Evolutionary conservation across 2,113 vertebrate species (phyloP), one percentile per base, ranked within the genome.

Genomic region (Pyrgilauda ruficollis): DNA sequence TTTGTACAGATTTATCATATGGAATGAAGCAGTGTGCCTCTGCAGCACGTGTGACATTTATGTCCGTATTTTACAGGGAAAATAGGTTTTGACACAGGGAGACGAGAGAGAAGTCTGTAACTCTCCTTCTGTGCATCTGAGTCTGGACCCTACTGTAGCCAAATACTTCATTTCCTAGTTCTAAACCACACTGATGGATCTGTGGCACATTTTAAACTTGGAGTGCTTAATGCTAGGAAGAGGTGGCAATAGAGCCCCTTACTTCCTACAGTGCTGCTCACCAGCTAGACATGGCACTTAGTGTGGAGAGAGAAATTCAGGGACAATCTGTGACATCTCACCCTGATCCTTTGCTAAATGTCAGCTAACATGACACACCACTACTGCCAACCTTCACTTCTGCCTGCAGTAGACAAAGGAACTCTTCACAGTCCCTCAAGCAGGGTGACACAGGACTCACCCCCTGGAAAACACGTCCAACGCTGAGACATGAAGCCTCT

Each of bases 381-480:
- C 30, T 11, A 24, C 19, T 43, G 30, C 43, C 33, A 69, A 15
- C 59, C 24, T 7, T 5, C 2, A 0, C 27, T 55, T 47, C 50
- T 16, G 21, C 41, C 24, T 67, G 24, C 1, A 27, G 33, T 1
- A 31, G 16, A 23, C 21, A 74, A 47, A 87, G 35, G 66, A 87
- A 46, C 44, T 19, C 58, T 22, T 37, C 49, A 15, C 10, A 31
- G 41, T 9, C 52, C 61, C 70, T 63, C 0, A 5, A 43, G 26
- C 19, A n/a, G 47, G 56, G 15, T 28, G 52, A 61, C 66, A 86
- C 21, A 16, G 24, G 46, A 83, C 98, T 98, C 96, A 99, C 99
- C 99, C 99, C 19, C 78, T 97, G 55, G 99, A 98, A 95, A 99
- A 99, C 47, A 97, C 82, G 62, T 99, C 98, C 76, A 99, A 20